These are phyloP conservation scores for Scaptomyza montana DNA, from an alignment of 1,140 invertebrate genomes.

Conservation along the genomic window DNA sequence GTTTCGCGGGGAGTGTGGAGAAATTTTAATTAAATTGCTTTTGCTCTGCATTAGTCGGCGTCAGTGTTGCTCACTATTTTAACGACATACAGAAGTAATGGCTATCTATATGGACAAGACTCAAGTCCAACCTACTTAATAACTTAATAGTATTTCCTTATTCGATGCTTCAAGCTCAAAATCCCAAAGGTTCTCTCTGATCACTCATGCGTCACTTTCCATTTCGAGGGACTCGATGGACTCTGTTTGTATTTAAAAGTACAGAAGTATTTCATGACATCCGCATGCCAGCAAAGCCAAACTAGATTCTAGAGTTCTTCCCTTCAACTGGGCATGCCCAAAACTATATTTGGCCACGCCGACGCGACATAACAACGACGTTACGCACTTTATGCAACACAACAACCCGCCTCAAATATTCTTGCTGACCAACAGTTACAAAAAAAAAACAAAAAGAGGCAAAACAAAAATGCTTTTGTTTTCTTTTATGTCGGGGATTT, in stretches of 20 bases:
- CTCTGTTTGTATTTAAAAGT: slow-evolving; percentile 6
- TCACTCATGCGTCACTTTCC: not conserved
- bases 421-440: not conserved
- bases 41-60: not conserved
- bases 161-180: not conserved
- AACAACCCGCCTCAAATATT: not conserved
- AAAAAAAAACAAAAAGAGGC: not conserved
- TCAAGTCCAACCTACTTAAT: not conserved
- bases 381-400: slow-evolving; percentile 44
- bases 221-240: not conserved
- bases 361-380: not conserved
- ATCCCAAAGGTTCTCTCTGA: not conserved
- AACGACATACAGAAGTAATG: not conserved
- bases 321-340: slow-evolving; percentile 35
- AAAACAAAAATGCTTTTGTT: not conserved
- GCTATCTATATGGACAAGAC: not conserved
- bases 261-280: slow-evolving; percentile 29
- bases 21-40: slow-evolving; percentile 1
- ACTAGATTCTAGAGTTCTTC: not conserved
- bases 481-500: slow-evolving; percentile 62
- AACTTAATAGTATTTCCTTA: not conserved
- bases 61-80: not conserved
- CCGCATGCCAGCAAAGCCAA: not conserved
- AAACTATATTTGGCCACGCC: slow-evolving; percentile 48
- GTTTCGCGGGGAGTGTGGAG: not conserved